Percentiles rank a stretch among this genome's conserved stretches.
phyloP scores from a whole-genome alignment of 2,888 invertebrate species.

The Tenodera sinensis region DNA sequence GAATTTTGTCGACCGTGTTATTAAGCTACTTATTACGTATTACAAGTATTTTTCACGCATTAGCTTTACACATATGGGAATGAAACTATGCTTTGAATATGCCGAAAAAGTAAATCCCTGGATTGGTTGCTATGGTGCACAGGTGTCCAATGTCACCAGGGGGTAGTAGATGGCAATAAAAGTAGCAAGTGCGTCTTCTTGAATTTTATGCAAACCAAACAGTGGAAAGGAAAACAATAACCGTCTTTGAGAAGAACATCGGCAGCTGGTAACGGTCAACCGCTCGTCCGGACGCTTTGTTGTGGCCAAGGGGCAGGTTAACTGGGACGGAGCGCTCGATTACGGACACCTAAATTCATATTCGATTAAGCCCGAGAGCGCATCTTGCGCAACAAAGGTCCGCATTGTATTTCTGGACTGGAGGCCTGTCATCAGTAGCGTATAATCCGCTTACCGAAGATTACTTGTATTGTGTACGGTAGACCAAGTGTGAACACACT shows the following conservation, averaged over 20 bases:
- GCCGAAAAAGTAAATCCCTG: too few species aligned
- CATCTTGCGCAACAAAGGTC: neutral
- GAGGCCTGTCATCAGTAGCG: neutral
- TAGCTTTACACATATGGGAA: too few species aligned
- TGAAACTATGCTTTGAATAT: too few species aligned
- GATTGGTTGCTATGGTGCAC: too few species aligned
- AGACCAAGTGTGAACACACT: neutral
- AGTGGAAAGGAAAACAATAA: neutral
- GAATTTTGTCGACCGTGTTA: too few species aligned
- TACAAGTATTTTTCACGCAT: too few species aligned
- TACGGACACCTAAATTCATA: neutral
- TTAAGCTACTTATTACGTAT: too few species aligned
- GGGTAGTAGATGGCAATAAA: too few species aligned
- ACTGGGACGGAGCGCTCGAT: neutral
- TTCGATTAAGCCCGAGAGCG: neutral
- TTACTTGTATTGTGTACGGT: neutral
- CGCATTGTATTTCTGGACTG: constrained; percentile 2
- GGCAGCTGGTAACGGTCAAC: neutral
- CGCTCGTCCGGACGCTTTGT: neutral
- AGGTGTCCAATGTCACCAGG: too few species aligned
- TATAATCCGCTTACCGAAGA: neutral
- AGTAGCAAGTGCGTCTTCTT: too few species aligned
- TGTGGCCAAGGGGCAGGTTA: neutral
- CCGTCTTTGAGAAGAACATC: neutral
- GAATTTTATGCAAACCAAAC: too few species aligned